Evolutionary conservation across 1,140 invertebrate genomes (phyloP).

Genomic region (Plectus sambesii): DNA sequence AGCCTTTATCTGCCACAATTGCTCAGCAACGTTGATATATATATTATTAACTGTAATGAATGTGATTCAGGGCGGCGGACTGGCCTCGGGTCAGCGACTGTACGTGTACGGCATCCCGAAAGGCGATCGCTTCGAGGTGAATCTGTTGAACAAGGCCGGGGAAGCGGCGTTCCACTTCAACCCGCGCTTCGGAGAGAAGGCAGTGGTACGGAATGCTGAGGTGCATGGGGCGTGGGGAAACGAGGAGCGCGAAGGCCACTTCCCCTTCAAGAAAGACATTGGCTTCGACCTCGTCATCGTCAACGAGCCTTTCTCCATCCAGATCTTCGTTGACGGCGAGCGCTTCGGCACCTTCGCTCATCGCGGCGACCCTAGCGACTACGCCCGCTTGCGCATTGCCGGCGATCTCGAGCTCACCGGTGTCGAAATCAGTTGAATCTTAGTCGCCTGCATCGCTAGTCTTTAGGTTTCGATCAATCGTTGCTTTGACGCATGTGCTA

Average conservation of each 20-base stretch:
- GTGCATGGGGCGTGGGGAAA: slow-evolving; percentile 31
- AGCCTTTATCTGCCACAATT: neutral
- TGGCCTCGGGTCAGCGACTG: slow-evolving; percentile 29
- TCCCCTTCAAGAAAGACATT: slow-evolving; percentile 40
- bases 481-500: too few species aligned
- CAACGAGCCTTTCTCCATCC: slow-evolving; percentile 40
- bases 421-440: slow-evolving; percentile 35
- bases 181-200: slow-evolving; percentile 36
- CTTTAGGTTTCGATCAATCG: too few species aligned
- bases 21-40: neutral
- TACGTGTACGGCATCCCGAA: slow-evolving; percentile 39
- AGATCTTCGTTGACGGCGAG: slow-evolving; percentile 35
- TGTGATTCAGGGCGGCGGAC: neutral
- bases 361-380: slow-evolving; percentile 34
- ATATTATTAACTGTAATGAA: too few species aligned
- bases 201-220: slow-evolving; percentile 36
- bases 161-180: slow-evolving; percentile 43
- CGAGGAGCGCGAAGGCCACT: slow-evolving; percentile 40
- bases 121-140: slow-evolving; percentile 38
- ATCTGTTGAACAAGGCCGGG: slow-evolving; percentile 31
- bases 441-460: too few species aligned
- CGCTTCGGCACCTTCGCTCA: slow-evolving; percentile 38
- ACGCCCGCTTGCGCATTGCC: slow-evolving; percentile 33
- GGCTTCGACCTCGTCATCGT: slow-evolving; percentile 38
- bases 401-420: slow-evolving; percentile 41